These are phyloP conservation scores for Megalurothrips usitatus DNA, from an alignment of 2,888 invertebrate genomes.

Conservation along the genomic window DNA sequence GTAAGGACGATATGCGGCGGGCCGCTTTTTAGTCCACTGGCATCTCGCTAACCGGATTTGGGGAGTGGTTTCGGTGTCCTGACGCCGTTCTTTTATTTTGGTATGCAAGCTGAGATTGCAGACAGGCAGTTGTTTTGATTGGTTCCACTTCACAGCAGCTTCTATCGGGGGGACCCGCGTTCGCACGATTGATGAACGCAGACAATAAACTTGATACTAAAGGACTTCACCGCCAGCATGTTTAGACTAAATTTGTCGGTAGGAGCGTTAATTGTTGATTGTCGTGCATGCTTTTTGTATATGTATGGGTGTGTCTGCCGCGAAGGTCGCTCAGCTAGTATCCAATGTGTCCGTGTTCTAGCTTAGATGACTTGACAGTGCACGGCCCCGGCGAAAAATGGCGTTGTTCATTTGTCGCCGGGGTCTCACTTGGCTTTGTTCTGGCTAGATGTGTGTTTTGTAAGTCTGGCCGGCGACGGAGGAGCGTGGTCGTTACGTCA, in stretches of 20 bases:
- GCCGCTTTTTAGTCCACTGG: no score
- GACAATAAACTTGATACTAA: neutral
- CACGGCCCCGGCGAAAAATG: neutral
- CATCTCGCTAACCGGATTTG: no score
- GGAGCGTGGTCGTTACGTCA: neutral
- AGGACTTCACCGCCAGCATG: conserved; percentile 14
- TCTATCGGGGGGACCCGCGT: no score
- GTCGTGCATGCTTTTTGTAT: neutral
- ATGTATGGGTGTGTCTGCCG: neutral
- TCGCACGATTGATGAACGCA: neutral
- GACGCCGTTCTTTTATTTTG: no score
- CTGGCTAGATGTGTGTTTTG: no score
- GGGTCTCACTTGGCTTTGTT: no score
- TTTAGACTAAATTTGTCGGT: neutral
- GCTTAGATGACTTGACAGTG: neutral
- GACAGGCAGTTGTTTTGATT: no score
- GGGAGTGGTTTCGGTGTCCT: no score
- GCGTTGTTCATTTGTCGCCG: no score
- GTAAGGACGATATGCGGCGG: no score
- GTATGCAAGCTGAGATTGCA: no score
- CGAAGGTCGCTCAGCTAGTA: neutral
- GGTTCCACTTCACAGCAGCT: no score
- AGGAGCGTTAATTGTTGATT: neutral
- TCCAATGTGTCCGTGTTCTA: neutral
- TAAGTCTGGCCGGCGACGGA: neutral